Conservation (phyloP, 2,113 vertebrate species). For the Phodopus roborovskii region DNA sequence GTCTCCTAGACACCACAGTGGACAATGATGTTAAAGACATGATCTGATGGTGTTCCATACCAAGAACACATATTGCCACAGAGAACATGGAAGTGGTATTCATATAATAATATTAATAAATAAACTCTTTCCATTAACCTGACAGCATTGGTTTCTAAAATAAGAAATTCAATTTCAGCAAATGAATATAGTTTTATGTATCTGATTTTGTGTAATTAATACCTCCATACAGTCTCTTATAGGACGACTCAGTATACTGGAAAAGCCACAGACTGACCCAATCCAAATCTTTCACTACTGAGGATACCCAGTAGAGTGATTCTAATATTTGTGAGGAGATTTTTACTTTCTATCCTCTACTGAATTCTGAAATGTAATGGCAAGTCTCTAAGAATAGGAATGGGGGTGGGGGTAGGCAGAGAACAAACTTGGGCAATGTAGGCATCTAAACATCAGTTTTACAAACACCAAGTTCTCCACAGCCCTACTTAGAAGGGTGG, state of each 20-base stretch:
- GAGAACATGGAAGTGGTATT: not conserved
- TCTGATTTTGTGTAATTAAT: not conserved
- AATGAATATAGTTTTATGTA: not conserved
- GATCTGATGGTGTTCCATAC: not conserved
- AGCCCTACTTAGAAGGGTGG: not conserved
- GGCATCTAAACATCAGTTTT: not conserved
- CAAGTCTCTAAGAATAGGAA: not conserved
- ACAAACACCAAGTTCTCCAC: not conserved
- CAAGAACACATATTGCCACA: not conserved
- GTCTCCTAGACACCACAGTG: not conserved
- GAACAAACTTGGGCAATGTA: not conserved
- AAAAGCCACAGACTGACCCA: not conserved
- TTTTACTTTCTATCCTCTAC: not conserved
- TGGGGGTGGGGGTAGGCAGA: not conserved
- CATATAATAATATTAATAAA: not conserved
- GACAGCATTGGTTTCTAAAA: not conserved
- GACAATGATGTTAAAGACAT: not conserved
- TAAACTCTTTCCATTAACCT: not conserved
- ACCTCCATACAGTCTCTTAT: not conserved
- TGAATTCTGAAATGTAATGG: not conserved
- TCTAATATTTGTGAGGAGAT: not conserved
- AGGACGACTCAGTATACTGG: not conserved
- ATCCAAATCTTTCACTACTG: not conserved
- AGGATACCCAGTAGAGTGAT: not conserved
- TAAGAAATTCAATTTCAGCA: constrained; percentile 12